A percentile compares a stretch with the other conserved stretches of the same genome.
Conservation (phyloP, 2,797 vertebrate species). For the Spheniscus humboldti region DNA sequence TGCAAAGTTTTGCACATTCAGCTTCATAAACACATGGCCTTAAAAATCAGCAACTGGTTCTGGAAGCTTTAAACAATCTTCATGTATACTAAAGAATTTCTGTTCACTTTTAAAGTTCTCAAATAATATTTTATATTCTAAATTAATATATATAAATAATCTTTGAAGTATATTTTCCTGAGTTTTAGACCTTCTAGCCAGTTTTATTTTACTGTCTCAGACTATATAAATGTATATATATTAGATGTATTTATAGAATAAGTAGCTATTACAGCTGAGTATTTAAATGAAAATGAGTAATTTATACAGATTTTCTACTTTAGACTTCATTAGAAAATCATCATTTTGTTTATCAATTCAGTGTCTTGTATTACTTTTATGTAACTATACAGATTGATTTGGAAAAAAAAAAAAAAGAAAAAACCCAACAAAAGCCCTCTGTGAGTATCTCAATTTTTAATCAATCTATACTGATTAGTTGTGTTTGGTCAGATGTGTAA, state of each 20-base stretch:
- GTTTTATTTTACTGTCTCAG: not conserved
- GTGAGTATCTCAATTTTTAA: not conserved
- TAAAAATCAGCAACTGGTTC: not conserved
- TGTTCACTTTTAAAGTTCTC: not conserved
- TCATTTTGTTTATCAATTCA: not conserved
- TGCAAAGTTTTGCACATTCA: not conserved
- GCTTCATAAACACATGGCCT: not conserved
- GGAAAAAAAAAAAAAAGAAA: no score
- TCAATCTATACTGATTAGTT: not conserved
- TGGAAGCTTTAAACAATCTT: not conserved
- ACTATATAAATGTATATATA: not conserved
- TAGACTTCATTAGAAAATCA: not conserved
- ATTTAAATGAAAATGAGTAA: not conserved
- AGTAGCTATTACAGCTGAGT: not conserved
- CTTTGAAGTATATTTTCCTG: not conserved
- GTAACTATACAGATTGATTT: not conserved
- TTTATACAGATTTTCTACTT: not conserved
- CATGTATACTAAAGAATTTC: not conserved
- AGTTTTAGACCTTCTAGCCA: not conserved
- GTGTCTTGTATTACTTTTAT: not conserved
- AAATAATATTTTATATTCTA: not conserved
- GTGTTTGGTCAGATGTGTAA: conserved; percentile 34
- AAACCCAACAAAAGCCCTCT: not conserved
- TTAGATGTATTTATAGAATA: not conserved
- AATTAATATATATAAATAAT: not conserved